Conservation (phyloP, 2,888 invertebrate species). For the Slavum lentiscoides region DNA sequence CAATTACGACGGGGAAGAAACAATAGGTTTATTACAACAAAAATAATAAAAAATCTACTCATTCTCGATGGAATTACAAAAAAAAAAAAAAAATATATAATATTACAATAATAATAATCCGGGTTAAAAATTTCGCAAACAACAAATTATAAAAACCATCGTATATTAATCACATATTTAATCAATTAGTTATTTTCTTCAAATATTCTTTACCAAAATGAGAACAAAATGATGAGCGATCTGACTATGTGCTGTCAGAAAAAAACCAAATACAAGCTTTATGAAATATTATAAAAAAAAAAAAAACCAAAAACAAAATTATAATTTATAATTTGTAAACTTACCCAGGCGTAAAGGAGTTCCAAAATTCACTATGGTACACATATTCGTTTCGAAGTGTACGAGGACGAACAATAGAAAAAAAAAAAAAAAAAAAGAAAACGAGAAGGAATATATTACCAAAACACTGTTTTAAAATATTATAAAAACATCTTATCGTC, state of each 20-base stretch:
- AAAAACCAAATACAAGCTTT: slow-evolving; percentile 52
- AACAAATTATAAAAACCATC: slow-evolving; percentile 43
- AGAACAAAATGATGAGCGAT: slow-evolving; percentile 52
- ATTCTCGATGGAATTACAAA: slow-evolving; percentile 29
- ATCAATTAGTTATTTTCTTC: slow-evolving; percentile 27
- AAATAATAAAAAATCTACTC: slow-evolving; percentile 21
- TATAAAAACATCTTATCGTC: slow-evolving; percentile 50
- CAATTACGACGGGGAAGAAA: background rate
- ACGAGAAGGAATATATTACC: slow-evolving; percentile 49
- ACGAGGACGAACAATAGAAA: slow-evolving; percentile 54
- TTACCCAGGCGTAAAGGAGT: slow-evolving; percentile 98
- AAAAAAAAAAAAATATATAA: slow-evolving; percentile 9
- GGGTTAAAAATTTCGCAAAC: slow-evolving; percentile 50
- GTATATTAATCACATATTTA: slow-evolving; percentile 9
- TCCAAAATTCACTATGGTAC: slow-evolving; percentile 91
- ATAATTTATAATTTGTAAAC: slow-evolving; percentile 61
- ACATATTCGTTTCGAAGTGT: slow-evolving; percentile 51
- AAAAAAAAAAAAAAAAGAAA: slow-evolving; percentile 55
- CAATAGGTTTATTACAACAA: background rate
- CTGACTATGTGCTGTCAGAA: slow-evolving; percentile 53
- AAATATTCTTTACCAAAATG: slow-evolving; percentile 40
- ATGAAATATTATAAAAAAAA: slow-evolving; percentile 54
- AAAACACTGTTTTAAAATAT: slow-evolving; percentile 49
- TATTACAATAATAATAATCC: slow-evolving; percentile 10
- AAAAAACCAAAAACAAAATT: slow-evolving; percentile 55